Percentiles rank a stretch among this genome's conserved stretches.
These are phyloP conservation scores for Conus ventricosus DNA, from an alignment of 1,140 invertebrate species.

Conservation along the genomic window DNA sequence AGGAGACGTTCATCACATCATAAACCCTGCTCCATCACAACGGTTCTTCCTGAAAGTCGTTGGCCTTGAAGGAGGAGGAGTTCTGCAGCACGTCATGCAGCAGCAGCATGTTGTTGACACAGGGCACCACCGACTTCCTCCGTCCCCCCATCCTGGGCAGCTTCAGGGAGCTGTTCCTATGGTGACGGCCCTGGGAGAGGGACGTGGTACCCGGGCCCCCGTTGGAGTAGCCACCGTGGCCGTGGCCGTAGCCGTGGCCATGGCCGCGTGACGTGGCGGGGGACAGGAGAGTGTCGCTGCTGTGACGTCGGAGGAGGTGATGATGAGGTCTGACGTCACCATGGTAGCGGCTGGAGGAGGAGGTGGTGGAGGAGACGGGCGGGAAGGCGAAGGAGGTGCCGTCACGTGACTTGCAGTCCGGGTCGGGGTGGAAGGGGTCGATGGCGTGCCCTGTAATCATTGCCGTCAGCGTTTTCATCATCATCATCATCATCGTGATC, in stretches of 20 bases:
- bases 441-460: neutral
- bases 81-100: neutral
- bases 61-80: neutral
- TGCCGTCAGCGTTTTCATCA: no score
- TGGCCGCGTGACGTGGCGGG: neutral
- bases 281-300: neutral
- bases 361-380: neutral
- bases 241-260: neutral
- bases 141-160: neutral
- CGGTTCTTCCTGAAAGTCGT: neutral
- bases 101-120: neutral
- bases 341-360: neutral
- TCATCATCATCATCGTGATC: no score
- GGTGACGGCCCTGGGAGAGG: neutral
- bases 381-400: slow-evolving; percentile 8
- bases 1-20: no score
- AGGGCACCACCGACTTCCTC: neutral
- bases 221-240: neutral
- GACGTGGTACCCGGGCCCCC: no score
- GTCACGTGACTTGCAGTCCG: neutral
- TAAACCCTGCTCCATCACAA: no score
- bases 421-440: neutral
- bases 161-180: neutral
- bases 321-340: neutral
- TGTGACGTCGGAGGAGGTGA: neutral